Evolutionary conservation across 2,797 vertebrate genomes (phyloP).

Genomic region (Galaxias olidus): DNA sequence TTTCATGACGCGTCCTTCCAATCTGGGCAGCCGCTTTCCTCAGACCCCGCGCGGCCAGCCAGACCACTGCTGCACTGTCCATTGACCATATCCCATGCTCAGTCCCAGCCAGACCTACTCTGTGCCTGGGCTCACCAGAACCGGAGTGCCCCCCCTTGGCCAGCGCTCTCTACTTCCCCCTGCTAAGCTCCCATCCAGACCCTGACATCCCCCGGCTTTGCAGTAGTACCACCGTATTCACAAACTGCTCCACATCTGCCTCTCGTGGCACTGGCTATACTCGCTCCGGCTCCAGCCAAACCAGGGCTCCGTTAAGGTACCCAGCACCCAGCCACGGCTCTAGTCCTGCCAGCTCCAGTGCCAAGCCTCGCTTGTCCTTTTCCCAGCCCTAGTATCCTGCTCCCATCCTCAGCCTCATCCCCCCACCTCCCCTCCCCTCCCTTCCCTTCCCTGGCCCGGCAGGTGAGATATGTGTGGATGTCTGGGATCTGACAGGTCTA

Average conservation of each 20-base stretch:
- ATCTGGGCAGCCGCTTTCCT: no score
- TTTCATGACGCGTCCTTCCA: no score
- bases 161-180: no score
- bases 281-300: neutral
- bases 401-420: neutral
- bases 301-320: no score
- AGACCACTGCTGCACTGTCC: no score
- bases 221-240: neutral
- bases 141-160: no score
- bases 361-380: neutral
- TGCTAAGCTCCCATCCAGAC: no score
- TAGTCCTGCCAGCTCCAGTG: neutral
- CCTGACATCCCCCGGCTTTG: no score
- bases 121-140: no score
- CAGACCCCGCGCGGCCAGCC: no score
- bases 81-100: no score
- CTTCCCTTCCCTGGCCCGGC: conserved; percentile 38
- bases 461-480: conserved; percentile 65
- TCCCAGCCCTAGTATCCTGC: neutral
- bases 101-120: no score
- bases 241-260: neutral
- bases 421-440: conserved; percentile 4
- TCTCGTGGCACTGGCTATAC: neutral
- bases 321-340: neutral
- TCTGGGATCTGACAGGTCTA: conserved; percentile 70